A percentile compares a stretch with the other conserved stretches of the same genome.
Evolutionary conservation across 2,113 vertebrate species (phyloP).

Genomic region (Anolis sagrei): DNA sequence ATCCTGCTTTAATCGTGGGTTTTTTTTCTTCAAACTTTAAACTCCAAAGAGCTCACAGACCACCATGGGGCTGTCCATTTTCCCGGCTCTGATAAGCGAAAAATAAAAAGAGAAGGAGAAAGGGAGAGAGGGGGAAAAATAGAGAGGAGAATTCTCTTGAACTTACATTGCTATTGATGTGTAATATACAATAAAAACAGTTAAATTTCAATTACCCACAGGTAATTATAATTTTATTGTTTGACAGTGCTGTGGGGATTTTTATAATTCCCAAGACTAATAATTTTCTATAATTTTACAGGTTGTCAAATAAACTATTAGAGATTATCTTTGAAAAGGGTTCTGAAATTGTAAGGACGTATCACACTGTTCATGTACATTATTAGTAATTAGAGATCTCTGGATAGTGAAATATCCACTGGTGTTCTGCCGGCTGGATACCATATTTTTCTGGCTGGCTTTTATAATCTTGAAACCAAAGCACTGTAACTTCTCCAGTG

Average conservation of each 20-base stretch:
- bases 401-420: slow-evolving; percentile 79
- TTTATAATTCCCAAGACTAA: slow-evolving; percentile 86
- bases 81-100: slow-evolving; percentile 72
- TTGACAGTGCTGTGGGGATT: slow-evolving; percentile 83
- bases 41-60: slow-evolving; percentile 78
- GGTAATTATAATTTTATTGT: slow-evolving; percentile 89
- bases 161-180: slow-evolving; percentile 85
- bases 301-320: slow-evolving; percentile 88
- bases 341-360: slow-evolving; percentile 83
- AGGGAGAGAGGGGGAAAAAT: slow-evolving; percentile 47
- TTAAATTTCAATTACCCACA: slow-evolving; percentile 87
- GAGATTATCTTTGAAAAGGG: slow-evolving; percentile 87
- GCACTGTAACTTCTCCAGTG: slow-evolving; percentile 75
- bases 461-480: slow-evolving; percentile 74
- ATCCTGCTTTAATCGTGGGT: slow-evolving; percentile 79
- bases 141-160: slow-evolving; percentile 74
- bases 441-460: slow-evolving; percentile 72
- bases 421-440: slow-evolving; percentile 73
- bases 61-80: slow-evolving; percentile 80
- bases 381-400: slow-evolving; percentile 86
- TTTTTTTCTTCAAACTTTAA: slow-evolving; percentile 75
- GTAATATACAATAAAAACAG: slow-evolving; percentile 86
- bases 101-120: slow-evolving; percentile 59
- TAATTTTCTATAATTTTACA: slow-evolving; percentile 89
- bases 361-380: slow-evolving; percentile 82